These are phyloP conservation scores for Cordylochernes scorpioides DNA, from an alignment of 2,888 invertebrate species.

Conservation along the genomic window DNA sequence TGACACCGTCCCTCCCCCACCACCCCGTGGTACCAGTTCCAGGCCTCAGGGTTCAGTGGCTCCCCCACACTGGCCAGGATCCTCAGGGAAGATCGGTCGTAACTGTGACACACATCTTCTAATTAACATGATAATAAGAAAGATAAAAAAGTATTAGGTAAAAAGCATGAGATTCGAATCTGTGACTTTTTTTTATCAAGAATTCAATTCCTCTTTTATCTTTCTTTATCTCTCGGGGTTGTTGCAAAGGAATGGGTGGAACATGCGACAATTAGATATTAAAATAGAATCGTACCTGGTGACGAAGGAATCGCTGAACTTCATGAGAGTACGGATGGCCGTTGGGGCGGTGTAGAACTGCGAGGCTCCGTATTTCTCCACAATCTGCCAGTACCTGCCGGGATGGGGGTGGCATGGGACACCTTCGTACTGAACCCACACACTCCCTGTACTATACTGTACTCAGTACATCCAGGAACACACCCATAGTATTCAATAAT, in stretches of 20 bases:
- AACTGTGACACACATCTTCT: conserved; percentile 27
- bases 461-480: background rate
- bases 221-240: too few relatives aligned
- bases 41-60: conserved; percentile 93
- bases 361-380: conserved; percentile 24
- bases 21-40: conserved; percentile 65
- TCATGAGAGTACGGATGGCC: conserved; percentile 25
- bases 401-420: conserved; percentile 23
- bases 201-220: too few relatives aligned
- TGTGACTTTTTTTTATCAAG: conserved; percentile 2
- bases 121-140: background rate
- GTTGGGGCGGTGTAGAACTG: conserved; percentile 29
- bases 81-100: conserved; percentile 35
- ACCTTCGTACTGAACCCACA: conserved; percentile 22
- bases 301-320: conserved; percentile 22
- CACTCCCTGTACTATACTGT: background rate
- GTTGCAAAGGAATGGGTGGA: too few relatives aligned
- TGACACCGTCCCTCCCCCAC: conserved; percentile 31
- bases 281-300: conserved; percentile 18
- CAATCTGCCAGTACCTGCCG: conserved; percentile 28
- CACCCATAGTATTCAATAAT: background rate
- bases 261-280: conserved; percentile 31
- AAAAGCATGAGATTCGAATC: background rate
- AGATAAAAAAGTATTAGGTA: conserved; percentile 4
- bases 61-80: conserved; percentile 93